Evolutionary conservation across 2,797 vertebrate genomes (phyloP).

Genomic region (Clarias laeviceps): DNA sequence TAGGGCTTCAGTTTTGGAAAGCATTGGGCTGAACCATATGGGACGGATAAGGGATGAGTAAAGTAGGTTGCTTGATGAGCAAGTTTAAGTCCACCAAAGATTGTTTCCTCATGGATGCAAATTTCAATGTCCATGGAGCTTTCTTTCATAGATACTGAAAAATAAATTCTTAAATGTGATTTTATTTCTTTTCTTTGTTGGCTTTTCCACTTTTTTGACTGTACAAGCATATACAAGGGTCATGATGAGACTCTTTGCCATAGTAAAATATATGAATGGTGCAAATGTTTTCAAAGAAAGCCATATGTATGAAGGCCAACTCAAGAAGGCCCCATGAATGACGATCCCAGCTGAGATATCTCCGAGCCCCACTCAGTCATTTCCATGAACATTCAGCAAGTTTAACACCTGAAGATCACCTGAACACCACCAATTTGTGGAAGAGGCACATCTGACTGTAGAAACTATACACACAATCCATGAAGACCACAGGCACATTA

Average conservation of each 20-base stretch:
- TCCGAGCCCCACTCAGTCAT: too few species aligned
- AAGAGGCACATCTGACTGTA: too few species aligned
- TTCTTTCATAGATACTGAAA: slow-evolving; percentile 2
- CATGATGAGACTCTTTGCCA: not conserved
- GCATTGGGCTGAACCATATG: slow-evolving; percentile 16
- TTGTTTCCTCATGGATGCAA: slow-evolving; percentile 3
- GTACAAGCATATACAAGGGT: not conserved
- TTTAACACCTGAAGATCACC: too few species aligned
- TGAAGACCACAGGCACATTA: too few species aligned
- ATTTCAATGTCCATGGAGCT: not conserved
- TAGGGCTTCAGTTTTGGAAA: slow-evolving; percentile 15
- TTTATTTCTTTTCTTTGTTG: not conserved
- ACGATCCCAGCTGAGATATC: too few species aligned
- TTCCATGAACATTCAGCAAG: too few species aligned
- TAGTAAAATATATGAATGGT: too few species aligned
- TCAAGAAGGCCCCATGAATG: too few species aligned
- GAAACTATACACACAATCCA: too few species aligned
- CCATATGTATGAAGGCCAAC: too few species aligned
- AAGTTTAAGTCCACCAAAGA: slow-evolving; percentile 9
- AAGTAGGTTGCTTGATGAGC: slow-evolving; percentile 27
- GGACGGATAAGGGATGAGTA: slow-evolving; percentile 8
- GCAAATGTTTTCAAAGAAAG: too few species aligned
- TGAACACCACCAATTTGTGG: too few species aligned
- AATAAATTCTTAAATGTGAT: not conserved
- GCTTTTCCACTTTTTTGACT: not conserved